Evolutionary conservation across 2,888 invertebrate species (phyloP), one percentile per base, ranked within the genome.

Genomic region (Chaitophorus viminalis): DNA sequence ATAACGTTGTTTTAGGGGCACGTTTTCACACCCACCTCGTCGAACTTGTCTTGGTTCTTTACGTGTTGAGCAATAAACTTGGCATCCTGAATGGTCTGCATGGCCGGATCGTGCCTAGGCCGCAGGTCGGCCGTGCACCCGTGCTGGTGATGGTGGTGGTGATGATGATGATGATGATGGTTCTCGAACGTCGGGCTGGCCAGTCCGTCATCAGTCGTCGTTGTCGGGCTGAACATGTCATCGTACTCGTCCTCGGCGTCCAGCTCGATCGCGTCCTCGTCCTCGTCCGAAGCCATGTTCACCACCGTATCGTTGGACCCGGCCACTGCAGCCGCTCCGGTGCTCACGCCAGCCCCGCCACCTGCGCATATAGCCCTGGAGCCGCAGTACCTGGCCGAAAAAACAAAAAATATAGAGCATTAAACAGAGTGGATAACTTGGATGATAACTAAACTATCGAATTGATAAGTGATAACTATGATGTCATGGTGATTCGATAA

Each of bases 31-130:
- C 96, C 95, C 93, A 97, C 97, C 92, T 95, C 96, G 92, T 97
- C 97, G 92, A 97, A 98, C 92, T 96, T 96, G 92, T 98, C 97
- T 93, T 97, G 96, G 93, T 98, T 98, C 92, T 95, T 96, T 92
- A 97, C 96, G 92, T 98, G 98, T 92, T 98, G 98, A 91, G 97
- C 97, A 93, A 98, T 97, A 92, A 98, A 98, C 91, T 96, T 95
- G 90, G 97, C 96, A 90, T 97, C 97, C 91, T 96, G 96, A 92
- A 97, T 95, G 91, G 97, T 96, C 92, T 96, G 96, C 92, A 72
- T 97, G 97, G 94, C 97, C 95, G 76, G 89, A 85, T 68, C 89
- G 79, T 65, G 89, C 81, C 75, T 85, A 75, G 72, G 94, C 92
- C 96, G 96, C 92, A 96, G 96, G 92, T 96, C 95, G 90, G 95